These are phyloP conservation scores for Nymphalis c-album DNA, from an alignment of 2,888 invertebrate genomes.

Conservation along the genomic window DNA sequence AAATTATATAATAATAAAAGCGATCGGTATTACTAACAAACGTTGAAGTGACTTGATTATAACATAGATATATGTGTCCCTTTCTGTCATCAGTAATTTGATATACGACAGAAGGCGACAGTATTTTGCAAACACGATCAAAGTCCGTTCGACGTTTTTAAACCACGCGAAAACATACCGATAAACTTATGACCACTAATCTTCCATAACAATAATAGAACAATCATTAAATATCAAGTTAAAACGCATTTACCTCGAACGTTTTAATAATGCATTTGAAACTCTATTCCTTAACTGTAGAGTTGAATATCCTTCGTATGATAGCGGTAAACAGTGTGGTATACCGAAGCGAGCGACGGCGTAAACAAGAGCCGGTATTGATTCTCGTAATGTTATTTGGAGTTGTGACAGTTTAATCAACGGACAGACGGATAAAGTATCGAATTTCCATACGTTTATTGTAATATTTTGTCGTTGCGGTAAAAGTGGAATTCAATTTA, in stretches of 20 bases:
- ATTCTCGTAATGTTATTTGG: constrained; percentile 5
- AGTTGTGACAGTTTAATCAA: constrained; percentile 17
- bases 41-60: no score
- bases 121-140: no score
- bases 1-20: no score
- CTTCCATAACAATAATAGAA: not conserved
- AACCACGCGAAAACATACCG: not conserved
- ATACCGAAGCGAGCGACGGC: constrained; percentile 4
- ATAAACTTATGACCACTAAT: constrained; percentile 12
- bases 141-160: not conserved
- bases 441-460: not conserved
- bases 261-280: not conserved
- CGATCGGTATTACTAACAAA: no score
- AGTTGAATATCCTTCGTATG: not conserved
- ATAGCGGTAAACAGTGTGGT: not conserved
- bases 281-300: not conserved
- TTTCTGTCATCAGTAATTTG: no score
- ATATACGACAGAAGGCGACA: no score
- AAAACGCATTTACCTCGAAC: not conserved
- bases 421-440: not conserved
- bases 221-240: not conserved
- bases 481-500: no score
- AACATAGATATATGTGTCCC: no score
- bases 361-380: constrained; percentile 16
- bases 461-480: not conserved